Conservation (phyloP, 2,888 invertebrate genomes). For the Tetragnatha montana region DNA sequence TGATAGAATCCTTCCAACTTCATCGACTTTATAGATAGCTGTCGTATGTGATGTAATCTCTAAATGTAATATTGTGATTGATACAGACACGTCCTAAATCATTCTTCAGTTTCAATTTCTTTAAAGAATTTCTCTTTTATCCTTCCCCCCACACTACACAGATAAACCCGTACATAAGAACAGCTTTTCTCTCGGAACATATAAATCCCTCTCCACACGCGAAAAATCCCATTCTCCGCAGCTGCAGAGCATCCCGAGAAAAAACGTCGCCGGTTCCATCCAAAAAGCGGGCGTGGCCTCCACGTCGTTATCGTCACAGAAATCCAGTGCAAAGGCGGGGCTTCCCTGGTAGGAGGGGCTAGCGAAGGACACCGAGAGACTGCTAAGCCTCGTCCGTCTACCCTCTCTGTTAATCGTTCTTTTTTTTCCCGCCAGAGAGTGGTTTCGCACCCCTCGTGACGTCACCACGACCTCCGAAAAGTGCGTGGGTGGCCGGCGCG, state of each 20-base stretch:
- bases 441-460: constrained; percentile 9
- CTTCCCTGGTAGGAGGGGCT: constrained; percentile 28
- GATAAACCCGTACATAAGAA: too few species aligned
- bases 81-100: too few species aligned
- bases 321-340: constrained; percentile 48
- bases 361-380: neutral
- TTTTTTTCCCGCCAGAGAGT: constrained; percentile 1
- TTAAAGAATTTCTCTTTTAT: too few species aligned
- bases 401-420: constrained; percentile 6
- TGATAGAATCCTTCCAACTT: too few species aligned
- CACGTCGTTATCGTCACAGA: constrained; percentile 48
- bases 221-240: neutral
- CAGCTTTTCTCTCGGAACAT: too few species aligned
- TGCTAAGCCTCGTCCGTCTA: neutral
- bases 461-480: constrained; percentile 27
- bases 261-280: neutral
- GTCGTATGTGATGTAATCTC: too few species aligned
- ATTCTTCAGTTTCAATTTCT: too few species aligned
- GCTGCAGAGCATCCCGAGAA: neutral
- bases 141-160: too few species aligned
- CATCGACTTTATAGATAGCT: too few species aligned
- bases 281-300: constrained; percentile 23
- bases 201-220: too few species aligned
- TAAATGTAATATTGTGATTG: too few species aligned
- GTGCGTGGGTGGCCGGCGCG: neutral